A percentile compares a stretch with the other conserved stretches of the same genome.
Evolutionary conservation across 2,888 invertebrate genomes (phyloP).

Genomic region (Drosophila picticornis): DNA sequence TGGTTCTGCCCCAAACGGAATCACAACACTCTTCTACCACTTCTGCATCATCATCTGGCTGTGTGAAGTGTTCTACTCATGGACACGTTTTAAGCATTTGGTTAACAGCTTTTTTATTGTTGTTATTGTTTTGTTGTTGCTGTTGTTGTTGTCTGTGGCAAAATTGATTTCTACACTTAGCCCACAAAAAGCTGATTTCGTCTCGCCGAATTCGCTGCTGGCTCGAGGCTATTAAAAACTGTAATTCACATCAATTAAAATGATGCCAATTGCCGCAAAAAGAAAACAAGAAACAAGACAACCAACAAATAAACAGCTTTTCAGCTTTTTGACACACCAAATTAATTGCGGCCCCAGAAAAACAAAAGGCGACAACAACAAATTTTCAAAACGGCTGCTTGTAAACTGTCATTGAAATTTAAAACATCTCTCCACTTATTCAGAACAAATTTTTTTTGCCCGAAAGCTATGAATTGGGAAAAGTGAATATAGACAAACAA

Average conservation of each 20-base stretch:
- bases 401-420: conserved; percentile 43
- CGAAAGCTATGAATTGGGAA: conserved; percentile 14
- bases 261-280: conserved; percentile 50
- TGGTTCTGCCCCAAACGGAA: conserved; percentile 20
- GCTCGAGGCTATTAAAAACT: conserved; percentile 33
- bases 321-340: conserved; percentile 41
- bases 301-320: conserved; percentile 34
- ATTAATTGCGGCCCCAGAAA: conserved; percentile 45
- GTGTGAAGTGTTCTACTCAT: conserved; percentile 60
- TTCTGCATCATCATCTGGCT: conserved; percentile 4
- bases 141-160: conserved; percentile 13
- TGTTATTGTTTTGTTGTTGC: conserved; percentile 2
- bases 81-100: conserved; percentile 64
- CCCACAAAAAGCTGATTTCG: conserved; percentile 46
- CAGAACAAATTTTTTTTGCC: conserved; percentile 1
- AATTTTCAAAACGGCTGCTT: conserved; percentile 14
- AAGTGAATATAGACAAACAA: conserved; percentile 8
- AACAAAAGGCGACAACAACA: conserved; percentile 21
- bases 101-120: conserved; percentile 54
- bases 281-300: neutral
- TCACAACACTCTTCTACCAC: conserved; percentile 16
- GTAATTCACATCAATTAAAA: conserved; percentile 61
- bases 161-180: conserved; percentile 61
- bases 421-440: conserved; percentile 22
- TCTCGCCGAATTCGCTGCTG: conserved; percentile 15